These are phyloP conservation scores for Puffinus mauretanicus DNA, from an alignment of 2,113 vertebrate genomes.

Conservation along the genomic window DNA sequence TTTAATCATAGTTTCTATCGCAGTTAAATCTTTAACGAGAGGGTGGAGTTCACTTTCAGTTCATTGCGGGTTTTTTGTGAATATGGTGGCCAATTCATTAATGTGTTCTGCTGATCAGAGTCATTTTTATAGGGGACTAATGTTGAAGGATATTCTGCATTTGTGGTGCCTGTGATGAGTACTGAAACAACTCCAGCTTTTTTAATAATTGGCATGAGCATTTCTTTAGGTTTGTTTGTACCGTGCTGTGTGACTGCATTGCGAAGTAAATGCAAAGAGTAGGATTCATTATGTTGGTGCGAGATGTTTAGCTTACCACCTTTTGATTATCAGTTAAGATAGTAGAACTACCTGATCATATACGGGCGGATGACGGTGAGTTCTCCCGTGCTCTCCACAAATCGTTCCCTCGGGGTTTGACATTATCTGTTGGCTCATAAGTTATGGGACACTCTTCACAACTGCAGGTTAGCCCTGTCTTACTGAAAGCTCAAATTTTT, in stretches of 20 bases:
- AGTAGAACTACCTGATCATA: background rate
- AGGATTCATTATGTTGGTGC: background rate
- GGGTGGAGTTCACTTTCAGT: conserved; percentile 29
- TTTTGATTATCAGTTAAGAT: background rate
- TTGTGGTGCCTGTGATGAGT: background rate
- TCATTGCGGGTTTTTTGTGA: fast-evolving
- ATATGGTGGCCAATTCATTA: fast-evolving
- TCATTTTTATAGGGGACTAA: background rate
- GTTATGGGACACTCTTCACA: background rate
- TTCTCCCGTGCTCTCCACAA: background rate
- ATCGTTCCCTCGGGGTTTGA: background rate
- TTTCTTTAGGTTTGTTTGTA: background rate
- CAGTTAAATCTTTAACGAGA: background rate
- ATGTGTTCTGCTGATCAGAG: background rate
- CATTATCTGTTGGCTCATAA: background rate
- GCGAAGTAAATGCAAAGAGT: background rate
- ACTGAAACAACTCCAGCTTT: background rate
- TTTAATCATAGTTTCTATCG: conserved; percentile 24
- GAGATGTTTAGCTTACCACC: background rate
- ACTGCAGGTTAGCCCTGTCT: background rate
- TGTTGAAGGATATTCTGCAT: background rate
- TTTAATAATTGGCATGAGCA: background rate
- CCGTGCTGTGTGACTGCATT: background rate
- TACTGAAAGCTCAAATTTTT: background rate
- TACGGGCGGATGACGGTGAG: fast-evolving